These are phyloP conservation scores for Panthera uncia DNA, from an alignment of 2,113 vertebrate species.

Conservation along the genomic window DNA sequence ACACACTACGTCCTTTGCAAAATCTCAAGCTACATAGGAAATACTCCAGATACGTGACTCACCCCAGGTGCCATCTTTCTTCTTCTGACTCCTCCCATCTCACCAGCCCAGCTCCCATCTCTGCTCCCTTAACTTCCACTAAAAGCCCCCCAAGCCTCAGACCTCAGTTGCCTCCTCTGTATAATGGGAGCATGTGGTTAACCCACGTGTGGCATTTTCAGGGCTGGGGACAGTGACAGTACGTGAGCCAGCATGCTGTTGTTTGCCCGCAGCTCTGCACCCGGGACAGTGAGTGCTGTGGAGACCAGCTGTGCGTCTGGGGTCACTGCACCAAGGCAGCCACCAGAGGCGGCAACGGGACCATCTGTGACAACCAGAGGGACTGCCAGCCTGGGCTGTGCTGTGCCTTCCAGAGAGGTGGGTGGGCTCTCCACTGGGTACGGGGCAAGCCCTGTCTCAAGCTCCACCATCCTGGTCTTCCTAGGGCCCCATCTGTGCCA, in stretches of 20 bases:
- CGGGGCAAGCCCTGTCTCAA: not conserved
- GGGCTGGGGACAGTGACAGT: not conserved
- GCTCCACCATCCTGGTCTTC: not conserved
- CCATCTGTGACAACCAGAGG: conserved; percentile 92
- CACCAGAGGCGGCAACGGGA: conserved; percentile 90
- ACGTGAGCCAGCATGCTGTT: accelerated
- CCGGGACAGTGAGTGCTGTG: conserved; percentile 92
- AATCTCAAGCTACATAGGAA: not conserved
- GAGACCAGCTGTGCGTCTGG: conserved; percentile 92
- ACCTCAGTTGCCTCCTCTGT: not conserved
- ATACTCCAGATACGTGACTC: not conserved
- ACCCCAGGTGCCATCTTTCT: not conserved
- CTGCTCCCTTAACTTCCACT: too few relatives aligned
- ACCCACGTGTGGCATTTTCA: not conserved
- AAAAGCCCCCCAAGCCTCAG: not conserved
- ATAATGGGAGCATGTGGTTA: accelerated
- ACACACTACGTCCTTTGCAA: not conserved
- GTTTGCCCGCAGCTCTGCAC: conserved; percentile 86
- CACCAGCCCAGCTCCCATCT: not conserved
- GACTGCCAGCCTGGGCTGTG: conserved; percentile 91
- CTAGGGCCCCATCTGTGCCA: not conserved
- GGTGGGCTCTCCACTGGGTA: not conserved
- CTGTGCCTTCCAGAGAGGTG: conserved; percentile 94
- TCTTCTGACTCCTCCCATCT: not conserved
- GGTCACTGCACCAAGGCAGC: conserved; percentile 88